Evolutionary conservation across 2,113 vertebrate species (phyloP), one percentile per base, ranked within the genome.

Genomic region (Tauraco erythrolophus): DNA sequence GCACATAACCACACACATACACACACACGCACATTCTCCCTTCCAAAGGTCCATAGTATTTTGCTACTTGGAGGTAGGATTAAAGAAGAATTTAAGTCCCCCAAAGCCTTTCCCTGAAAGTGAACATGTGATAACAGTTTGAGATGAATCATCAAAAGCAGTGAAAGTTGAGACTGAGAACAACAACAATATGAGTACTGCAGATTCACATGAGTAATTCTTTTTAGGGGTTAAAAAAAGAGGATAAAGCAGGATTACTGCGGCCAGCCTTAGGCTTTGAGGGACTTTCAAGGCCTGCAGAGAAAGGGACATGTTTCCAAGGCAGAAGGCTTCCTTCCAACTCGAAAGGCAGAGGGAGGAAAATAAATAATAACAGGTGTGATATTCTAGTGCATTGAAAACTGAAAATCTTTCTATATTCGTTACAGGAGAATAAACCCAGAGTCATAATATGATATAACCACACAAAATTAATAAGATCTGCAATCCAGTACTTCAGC

Each of bases 311-410:
- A 91, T 35, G 89, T 92, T 94, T 87, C 71, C 79, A 95, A 96
- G 77, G 85, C 7, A 94, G 82, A 96, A 54, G 21, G 19, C 74
- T 97, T 92, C 84, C 58, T 96, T 91, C 28, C 37, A 84, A 62
- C 75, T 90, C 88, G 82, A 93, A 96, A 96, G 82, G 74, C 58
- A 94, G 70, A 97, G 87, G 56, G 45, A 90, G 30, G 50, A 90
- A 97, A 97, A 96, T 57, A 95, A 97, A 92, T 82, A 95, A 92
- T 79, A 95, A 96, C 45, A n/a, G 54, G 83, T 65, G 53, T 80
- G 83, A 94, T 95, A 87, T 85, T 94, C 71, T 76, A 88, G 33
- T 76, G 13, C 58, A 89, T 2, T 76, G 62, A 91, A 92, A 95
- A 72, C 57, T 30, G 78, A 91, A 92, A 94, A 70, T 50, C 65